These are phyloP conservation scores for Lagopus muta DNA, from an alignment of 2,113 vertebrate species.

Conservation along the genomic window DNA sequence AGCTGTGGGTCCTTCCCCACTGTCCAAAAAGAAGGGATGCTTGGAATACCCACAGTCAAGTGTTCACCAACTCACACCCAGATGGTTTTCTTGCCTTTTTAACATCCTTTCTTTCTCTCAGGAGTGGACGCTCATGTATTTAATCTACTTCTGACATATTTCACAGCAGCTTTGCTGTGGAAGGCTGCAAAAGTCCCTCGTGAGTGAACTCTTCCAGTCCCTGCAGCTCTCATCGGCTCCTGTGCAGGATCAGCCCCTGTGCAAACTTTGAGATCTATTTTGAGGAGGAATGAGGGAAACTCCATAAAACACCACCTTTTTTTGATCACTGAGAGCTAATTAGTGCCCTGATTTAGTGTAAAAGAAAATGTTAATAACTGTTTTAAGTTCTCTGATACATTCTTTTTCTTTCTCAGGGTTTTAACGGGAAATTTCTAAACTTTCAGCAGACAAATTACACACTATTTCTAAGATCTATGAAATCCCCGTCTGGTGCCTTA, in stretches of 20 bases:
- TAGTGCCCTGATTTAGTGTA: constrained; percentile 33
- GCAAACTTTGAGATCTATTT: not conserved
- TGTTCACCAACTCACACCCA: accelerated
- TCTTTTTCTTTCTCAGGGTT: constrained; percentile 30
- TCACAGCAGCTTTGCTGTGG: not conserved
- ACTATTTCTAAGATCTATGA: constrained; percentile 64
- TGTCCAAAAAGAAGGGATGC: not conserved
- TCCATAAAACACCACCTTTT: not conserved
- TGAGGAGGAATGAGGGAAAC: constrained; percentile 30
- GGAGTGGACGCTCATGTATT: not conserved
- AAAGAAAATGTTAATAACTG: constrained; percentile 23
- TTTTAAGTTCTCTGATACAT: constrained; percentile 49
- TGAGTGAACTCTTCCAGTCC: accelerated
- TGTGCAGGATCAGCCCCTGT: not conserved
- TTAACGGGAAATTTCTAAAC: constrained; percentile 74
- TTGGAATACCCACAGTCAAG: not conserved
- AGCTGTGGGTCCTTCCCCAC: not conserved
- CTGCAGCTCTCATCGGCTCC: not conserved
- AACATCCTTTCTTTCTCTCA: accelerated
- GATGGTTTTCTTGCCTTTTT: not conserved
- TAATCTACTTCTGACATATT: not conserved
- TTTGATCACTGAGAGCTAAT: not conserved
- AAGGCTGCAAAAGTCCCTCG: not conserved
- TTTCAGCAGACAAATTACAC: constrained; percentile 56
- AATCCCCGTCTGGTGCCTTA: constrained; percentile 69